Conservation (phyloP, 2,113 vertebrate species). For the Archocentrus centrarchus region DNA sequence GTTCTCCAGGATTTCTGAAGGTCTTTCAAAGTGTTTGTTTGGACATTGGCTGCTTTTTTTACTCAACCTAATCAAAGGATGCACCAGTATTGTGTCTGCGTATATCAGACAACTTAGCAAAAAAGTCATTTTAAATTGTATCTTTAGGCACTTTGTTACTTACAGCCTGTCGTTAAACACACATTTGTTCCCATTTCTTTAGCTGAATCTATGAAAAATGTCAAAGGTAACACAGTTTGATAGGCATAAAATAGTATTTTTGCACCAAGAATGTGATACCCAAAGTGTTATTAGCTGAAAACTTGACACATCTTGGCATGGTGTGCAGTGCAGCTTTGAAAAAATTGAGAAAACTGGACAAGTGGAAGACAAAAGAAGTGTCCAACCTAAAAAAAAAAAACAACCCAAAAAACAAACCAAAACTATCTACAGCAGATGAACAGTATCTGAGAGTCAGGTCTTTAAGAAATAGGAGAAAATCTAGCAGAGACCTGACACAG, state of each 20-base stretch:
- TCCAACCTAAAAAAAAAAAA: neutral
- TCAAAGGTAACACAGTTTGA: neutral
- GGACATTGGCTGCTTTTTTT: too few species aligned
- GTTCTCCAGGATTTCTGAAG: too few species aligned
- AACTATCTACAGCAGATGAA: neutral
- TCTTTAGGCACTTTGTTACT: slow-evolving; percentile 4
- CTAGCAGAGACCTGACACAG: neutral
- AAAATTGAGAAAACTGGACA: neutral
- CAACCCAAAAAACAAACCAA: too few species aligned
- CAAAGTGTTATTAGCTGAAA: neutral
- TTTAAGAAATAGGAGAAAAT: neutral
- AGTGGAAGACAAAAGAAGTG: neutral
- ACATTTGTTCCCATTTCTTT: neutral
- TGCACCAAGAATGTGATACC: neutral
- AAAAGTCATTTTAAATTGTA: neutral
- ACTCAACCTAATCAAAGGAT: too few species aligned
- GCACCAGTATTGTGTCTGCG: neutral
- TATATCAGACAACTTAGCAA: neutral
- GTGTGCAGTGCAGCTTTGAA: too few species aligned
- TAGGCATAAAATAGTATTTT: neutral
- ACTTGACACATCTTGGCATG: neutral
- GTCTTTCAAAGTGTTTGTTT: too few species aligned
- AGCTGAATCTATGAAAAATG: neutral
- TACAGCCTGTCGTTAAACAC: neutral
- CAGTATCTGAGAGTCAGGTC: neutral